phyloP scores from a whole-genome alignment of 1,140 invertebrate genomes.

The Drosophila orena region DNA sequence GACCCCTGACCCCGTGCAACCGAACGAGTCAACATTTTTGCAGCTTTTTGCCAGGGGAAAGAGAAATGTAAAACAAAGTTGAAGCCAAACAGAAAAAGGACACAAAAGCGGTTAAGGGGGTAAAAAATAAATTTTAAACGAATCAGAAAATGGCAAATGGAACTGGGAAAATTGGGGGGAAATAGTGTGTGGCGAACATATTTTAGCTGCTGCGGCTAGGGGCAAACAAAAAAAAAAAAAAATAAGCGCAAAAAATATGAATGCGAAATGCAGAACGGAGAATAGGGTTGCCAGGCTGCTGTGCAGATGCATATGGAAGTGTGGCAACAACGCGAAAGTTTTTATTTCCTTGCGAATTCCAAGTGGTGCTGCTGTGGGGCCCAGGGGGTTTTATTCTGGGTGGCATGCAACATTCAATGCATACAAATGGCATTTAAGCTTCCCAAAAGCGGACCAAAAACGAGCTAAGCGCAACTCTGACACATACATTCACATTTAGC shows the following conservation, averaged over 20 bases:
- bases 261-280: constrained; percentile 41
- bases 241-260: constrained; percentile 49
- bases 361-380: not conserved
- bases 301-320: constrained; percentile 57
- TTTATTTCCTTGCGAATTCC: constrained; percentile 36
- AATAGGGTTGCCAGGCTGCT: constrained; percentile 66
- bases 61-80: constrained; percentile 66
- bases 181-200: constrained; percentile 70
- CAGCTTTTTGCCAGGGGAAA: constrained; percentile 39
- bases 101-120: constrained; percentile 18
- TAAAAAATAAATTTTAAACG: constrained; percentile 68
- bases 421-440: constrained; percentile 84
- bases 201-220: constrained; percentile 70
- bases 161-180: constrained; percentile 55
- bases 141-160: constrained; percentile 71
- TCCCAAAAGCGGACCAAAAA: constrained; percentile 53
- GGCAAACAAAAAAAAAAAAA: constrained; percentile 14
- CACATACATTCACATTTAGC: constrained; percentile 26
- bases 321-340: constrained; percentile 65
- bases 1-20: constrained; percentile 40
- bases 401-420: constrained; percentile 81
- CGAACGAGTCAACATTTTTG: constrained; percentile 50
- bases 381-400: constrained; percentile 24
- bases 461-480: constrained; percentile 70
- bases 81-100: constrained; percentile 51